Conservation (phyloP, 1,140 invertebrate genomes). For the Halictus rubicundus region DNA sequence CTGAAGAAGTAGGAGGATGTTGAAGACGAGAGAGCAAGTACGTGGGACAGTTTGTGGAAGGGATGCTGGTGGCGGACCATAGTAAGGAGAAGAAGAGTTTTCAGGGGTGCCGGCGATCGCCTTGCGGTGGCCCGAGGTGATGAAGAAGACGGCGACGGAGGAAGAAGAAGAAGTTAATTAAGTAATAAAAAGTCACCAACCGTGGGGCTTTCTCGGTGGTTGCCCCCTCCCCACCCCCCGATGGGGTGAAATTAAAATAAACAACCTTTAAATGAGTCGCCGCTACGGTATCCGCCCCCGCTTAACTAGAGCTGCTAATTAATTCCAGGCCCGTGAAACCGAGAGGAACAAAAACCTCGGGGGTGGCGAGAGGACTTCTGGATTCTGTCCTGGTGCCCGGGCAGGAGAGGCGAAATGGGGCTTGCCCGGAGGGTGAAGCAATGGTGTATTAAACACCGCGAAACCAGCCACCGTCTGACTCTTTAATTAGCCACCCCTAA, state of each 20-base stretch:
- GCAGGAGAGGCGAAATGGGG: slow-evolving; percentile 23
- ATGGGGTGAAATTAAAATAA: slow-evolving; percentile 77
- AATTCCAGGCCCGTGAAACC: slow-evolving; percentile 76
- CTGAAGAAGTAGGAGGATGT: slow-evolving; percentile 38
- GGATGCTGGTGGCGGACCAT: slow-evolving; percentile 10
- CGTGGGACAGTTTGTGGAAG: not conserved
- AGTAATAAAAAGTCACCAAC: slow-evolving; percentile 77
- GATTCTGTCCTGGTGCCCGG: slow-evolving; percentile 32
- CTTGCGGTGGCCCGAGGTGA: slow-evolving; percentile 44
- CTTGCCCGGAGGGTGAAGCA: slow-evolving; percentile 40
- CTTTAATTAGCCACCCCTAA: slow-evolving; percentile 76
- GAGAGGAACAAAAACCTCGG: slow-evolving; percentile 71
- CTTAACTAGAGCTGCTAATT: slow-evolving; percentile 75
- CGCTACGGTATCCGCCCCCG: slow-evolving; percentile 54
- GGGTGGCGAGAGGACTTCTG: slow-evolving; percentile 17
- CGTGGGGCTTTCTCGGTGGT: slow-evolving; percentile 16
- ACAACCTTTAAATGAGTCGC: slow-evolving; percentile 78
- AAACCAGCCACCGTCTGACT: slow-evolving; percentile 76
- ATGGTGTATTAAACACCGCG: slow-evolving; percentile 76
- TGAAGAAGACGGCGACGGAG: slow-evolving; percentile 41
- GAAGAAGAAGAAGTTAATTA: slow-evolving; percentile 74
- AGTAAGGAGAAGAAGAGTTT: slow-evolving; percentile 5
- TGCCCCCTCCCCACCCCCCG: not conserved
- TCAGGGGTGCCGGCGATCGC: slow-evolving; percentile 5
- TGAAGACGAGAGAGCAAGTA: not conserved